phyloP scores from a whole-genome alignment of 2,797 vertebrate genomes.

The Chelidonichthys spinosus region DNA sequence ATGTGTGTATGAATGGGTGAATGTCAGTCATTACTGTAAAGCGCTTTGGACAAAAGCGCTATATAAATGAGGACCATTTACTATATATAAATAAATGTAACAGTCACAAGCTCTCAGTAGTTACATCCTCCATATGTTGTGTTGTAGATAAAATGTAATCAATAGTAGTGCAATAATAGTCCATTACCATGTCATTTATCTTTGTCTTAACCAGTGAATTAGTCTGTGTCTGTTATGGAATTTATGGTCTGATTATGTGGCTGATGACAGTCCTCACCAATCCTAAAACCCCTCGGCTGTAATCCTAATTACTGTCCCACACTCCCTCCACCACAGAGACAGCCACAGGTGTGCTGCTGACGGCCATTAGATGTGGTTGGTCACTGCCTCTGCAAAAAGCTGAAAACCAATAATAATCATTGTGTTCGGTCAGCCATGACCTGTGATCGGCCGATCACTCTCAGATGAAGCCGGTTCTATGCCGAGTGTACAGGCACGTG shows the following conservation, averaged over 20 bases:
- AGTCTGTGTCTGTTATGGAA: conserved; percentile 35
- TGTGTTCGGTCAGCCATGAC: background rate
- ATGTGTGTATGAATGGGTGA: too few relatives aligned
- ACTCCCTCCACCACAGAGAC: conserved; percentile 28
- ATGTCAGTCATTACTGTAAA: too few relatives aligned
- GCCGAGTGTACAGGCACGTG: background rate
- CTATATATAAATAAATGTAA: background rate
- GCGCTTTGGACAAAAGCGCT: too few relatives aligned
- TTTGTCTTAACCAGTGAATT: conserved; percentile 33
- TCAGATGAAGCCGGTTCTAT: background rate
- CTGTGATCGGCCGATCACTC: background rate
- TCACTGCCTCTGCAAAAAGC: conserved; percentile 22
- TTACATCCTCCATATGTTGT: conserved; percentile 3
- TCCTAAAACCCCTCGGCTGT: conserved; percentile 38
- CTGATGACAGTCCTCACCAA: conserved; percentile 39
- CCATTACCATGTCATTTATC: conserved; percentile 17
- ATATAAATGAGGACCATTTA: too few relatives aligned
- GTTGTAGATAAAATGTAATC: background rate
- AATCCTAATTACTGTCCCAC: conserved; percentile 47
- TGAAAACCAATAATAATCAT: conserved; percentile 3
- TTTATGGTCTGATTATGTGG: conserved; percentile 27
- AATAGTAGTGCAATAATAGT: conserved; percentile 3
- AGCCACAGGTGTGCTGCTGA: conserved; percentile 38
- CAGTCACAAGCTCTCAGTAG: background rate
- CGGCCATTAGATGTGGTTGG: conserved; percentile 33